These are phyloP conservation scores for Lepidocolaptes lacrymiger DNA, from an alignment of 2,797 vertebrate genomes.

Conservation along the genomic window DNA sequence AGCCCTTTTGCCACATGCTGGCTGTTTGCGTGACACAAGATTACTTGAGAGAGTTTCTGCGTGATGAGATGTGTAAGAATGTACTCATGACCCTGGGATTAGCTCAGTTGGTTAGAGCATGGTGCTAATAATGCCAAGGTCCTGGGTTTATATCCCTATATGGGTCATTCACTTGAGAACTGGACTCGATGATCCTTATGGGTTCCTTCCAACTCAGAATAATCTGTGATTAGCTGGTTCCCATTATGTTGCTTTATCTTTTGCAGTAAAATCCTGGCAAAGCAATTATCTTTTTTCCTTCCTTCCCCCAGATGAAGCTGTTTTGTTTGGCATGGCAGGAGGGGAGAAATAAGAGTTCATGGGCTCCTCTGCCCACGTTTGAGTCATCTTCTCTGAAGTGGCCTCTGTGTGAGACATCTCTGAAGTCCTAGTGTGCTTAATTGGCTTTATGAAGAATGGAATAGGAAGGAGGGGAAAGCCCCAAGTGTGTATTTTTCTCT, in stretches of 20 bases:
- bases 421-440: not conserved
- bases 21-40: not conserved
- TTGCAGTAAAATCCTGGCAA: not conserved
- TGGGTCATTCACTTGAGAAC: not conserved
- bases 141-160: not conserved
- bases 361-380: not conserved
- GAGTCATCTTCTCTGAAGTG: conserved; percentile 20
- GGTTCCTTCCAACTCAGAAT: not conserved
- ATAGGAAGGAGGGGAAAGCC: not conserved
- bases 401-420: not conserved
- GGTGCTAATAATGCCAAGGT: not conserved
- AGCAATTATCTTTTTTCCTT: not conserved
- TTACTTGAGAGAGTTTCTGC: not conserved
- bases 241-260: not conserved
- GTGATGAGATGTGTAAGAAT: not conserved
- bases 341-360: not conserved
- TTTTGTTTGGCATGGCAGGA: not conserved
- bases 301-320: not conserved
- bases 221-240: not conserved
- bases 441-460: not conserved
- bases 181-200: not conserved
- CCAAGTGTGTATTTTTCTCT: not conserved
- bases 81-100: not conserved
- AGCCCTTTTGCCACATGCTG: not conserved
- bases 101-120: not conserved